A percentile compares a stretch with the other conserved stretches of the same genome.
These are phyloP conservation scores for Halictus quadricinctus DNA, from an alignment of 2,888 invertebrate species.

Conservation along the genomic window DNA sequence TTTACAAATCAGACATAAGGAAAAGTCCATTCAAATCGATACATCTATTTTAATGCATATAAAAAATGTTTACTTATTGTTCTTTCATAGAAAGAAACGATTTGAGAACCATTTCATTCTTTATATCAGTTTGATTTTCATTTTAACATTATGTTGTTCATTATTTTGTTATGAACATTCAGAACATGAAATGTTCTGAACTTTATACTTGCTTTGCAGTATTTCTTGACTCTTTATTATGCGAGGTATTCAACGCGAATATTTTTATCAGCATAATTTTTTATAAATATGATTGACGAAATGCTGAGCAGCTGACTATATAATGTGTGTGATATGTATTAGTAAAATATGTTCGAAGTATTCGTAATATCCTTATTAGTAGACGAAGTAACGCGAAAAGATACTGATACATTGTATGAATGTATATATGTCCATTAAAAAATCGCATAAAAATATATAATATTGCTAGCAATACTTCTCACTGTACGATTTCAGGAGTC, in stretches of 20 bases:
- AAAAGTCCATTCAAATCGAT: slow-evolving; percentile 14
- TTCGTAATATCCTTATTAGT: slow-evolving; percentile 25
- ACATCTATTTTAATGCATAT: slow-evolving; percentile 45
- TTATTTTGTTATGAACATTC: neutral
- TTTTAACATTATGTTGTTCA: neutral
- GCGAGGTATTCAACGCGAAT: neutral
- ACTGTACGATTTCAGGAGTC: neutral
- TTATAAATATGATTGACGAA: neutral
- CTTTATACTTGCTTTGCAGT: slow-evolving; percentile 11
- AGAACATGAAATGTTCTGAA: neutral
- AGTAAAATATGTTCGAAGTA: slow-evolving; percentile 10
- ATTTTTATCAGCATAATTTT: neutral
- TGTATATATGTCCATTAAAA: slow-evolving; percentile 38
- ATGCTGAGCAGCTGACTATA: neutral
- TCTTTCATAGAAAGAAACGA: neutral
- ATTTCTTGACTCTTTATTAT: slow-evolving; percentile 19
- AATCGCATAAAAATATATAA: slow-evolving; percentile 33
- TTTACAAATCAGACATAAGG: slow-evolving; percentile 66
- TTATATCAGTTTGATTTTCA: slow-evolving; percentile 21
- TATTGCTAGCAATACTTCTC: slow-evolving; percentile 27
- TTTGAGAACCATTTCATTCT: neutral
- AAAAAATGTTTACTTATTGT: slow-evolving; percentile 24
- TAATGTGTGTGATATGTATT: neutral
- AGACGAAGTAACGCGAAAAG: slow-evolving; percentile 30
- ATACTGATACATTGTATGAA: slow-evolving; percentile 32